Base-by-base conservation (phyloP, 2,113 vertebrate genomes). In the Phaethornis superciliosus region DNA sequence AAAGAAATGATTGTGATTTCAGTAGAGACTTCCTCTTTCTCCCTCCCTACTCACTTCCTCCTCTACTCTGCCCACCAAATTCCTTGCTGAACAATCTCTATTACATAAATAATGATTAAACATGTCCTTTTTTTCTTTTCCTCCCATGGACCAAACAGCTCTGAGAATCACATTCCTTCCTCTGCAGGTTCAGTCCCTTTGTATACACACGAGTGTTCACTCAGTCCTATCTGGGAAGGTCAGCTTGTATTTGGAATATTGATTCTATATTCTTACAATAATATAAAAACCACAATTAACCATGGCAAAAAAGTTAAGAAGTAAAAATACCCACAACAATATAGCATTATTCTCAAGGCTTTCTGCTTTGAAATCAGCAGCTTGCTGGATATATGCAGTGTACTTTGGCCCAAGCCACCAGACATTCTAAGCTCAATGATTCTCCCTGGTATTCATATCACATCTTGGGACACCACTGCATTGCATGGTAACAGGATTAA, bases 161-260 rank as follows among this genome's bases (percentile, higher is more conserved):
- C 46, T 1, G 4, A 71, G 80, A 88, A 12, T 54, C 68, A 82
- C 33, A 32, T 15, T 58, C 28, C 26, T 4, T 33, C 69, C 67
- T 62, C 42, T 56, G n/a, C 1, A 81, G 5, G 8, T 7, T 30
- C 0, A 0, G 21, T 33, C 12, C 32, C 20, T 28, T 70, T 67
- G 35, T 23, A 58, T 5, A 62, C 30, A 23, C 0, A 1, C 27
- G 62, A 23, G 17, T 65, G 59, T 81, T 55, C 59, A 74, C 21
- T 40, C 65, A 67, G 62, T 27, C n/a, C 24, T 30, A 37, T 4
- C 19, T 44, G 40, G 40, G 26, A 63, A 75, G 33, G 37, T 24
- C 32, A 85, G 28, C 8, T 15, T 56, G 8, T 49, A 81, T 40
- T 59, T 76, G 28, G n/a, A 70, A 46, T 26, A 88, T 37, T 51